These are phyloP conservation scores for Trachymyrmex cornetzi DNA, from an alignment of 1,140 invertebrate species.

Conservation along the genomic window DNA sequence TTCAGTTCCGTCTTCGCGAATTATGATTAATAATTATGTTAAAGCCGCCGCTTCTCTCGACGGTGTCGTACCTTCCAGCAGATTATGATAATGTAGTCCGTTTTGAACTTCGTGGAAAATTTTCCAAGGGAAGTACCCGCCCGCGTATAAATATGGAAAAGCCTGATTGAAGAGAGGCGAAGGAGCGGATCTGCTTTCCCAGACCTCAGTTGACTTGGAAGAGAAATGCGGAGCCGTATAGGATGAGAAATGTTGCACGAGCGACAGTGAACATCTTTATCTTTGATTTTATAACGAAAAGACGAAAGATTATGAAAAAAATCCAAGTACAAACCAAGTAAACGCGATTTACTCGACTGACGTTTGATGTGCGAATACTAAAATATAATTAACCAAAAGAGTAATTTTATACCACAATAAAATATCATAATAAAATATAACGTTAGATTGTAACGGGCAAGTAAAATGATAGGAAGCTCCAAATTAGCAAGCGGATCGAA, in stretches of 20 bases:
- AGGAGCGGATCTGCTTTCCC: slow-evolving; percentile 56
- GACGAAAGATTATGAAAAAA: neutral
- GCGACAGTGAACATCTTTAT: slow-evolving; percentile 29
- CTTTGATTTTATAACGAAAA: slow-evolving; percentile 25
- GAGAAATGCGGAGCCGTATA: slow-evolving; percentile 62
- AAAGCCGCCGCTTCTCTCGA: slow-evolving; percentile 64
- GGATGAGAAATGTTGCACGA: slow-evolving; percentile 53
- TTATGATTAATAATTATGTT: slow-evolving; percentile 75
- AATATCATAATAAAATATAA: neutral
- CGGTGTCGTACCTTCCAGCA: slow-evolving; percentile 70
- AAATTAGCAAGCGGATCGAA: slow-evolving; percentile 54
- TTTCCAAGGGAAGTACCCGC: slow-evolving; percentile 66
- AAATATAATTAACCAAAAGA: neutral
- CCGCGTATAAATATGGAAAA: slow-evolving; percentile 80
- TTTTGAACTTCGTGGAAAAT: slow-evolving; percentile 77
- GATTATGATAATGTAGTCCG: slow-evolving; percentile 80
- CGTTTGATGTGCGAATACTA: neutral
- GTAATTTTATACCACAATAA: neutral
- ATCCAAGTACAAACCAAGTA: neutral
- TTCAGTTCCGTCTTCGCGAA: slow-evolving; percentile 60
- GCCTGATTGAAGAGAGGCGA: slow-evolving; percentile 78
- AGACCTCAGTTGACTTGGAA: slow-evolving; percentile 68
- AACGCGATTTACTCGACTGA: neutral
- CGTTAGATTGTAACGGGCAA: neutral
- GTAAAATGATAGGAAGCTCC: slow-evolving; percentile 1